Base-by-base conservation (phyloP, 2,888 invertebrate genomes). In the Odontocerum albicorne region DNA sequence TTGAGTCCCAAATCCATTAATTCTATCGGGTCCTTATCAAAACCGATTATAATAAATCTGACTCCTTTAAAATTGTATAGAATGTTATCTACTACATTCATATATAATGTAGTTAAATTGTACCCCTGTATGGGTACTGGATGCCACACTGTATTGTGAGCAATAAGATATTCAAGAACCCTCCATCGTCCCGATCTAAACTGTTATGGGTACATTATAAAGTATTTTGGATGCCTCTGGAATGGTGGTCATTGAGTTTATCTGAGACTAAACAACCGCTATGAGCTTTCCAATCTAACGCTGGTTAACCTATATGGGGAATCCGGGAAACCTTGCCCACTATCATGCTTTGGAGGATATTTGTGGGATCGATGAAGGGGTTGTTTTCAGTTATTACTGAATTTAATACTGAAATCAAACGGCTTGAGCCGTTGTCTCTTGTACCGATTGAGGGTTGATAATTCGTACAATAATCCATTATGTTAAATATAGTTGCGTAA, bases 241-340 rank as follows among this genome's bases (percentile, higher is more conserved):
- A 50, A 50, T 22, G 43, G 20, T 27, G 45, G 50, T 45, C 55
- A 55, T 49, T 55, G 45, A 49, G 49, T 55, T 55, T 55, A 55
- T 55, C 55, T 55, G 27, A 32, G 40, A 8, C 39, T 32, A 15
- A 45, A 45, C 16, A 33, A 19, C 33, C 10, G 16, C 36, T 10
- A 21, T 45, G 40, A 53, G 52, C 38, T 53, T 45, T 53, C 45
- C 43, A 36, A 22, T 36, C 38, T 38, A 21, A 33, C 13, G 16
- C 19, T 20, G 33, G 33, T 46, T 46, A 35, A 35, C 35, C 35
- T 12, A 21, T 10, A 27, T 27, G 6, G 27, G 10, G n/a, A n/a
- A n/a, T n/a, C n/a, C n/a, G n/a, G n/a, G n/a, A n/a, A n/a, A n/a
- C n/a, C n/a, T n/a, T n/a, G n/a, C n/a, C n/a, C n/a, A n/a, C n/a